Evolutionary conservation across 2,888 invertebrate genomes (phyloP), one percentile per base, ranked within the genome.

Genomic region (Allygus modestus): DNA sequence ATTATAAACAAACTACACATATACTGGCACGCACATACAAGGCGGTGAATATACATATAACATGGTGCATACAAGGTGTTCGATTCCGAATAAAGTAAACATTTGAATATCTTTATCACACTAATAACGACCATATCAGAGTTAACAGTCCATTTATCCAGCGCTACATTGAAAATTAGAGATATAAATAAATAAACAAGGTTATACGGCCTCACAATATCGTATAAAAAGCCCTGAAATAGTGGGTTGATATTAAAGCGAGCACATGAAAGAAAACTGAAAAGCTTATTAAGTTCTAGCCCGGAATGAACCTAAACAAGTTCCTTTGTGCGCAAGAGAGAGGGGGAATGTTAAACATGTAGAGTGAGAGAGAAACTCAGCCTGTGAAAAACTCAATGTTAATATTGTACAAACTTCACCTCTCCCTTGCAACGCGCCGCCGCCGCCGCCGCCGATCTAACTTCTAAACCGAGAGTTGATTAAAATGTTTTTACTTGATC

Each of bases 241-340:
- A 17, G 46, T 23, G 43, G 41, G 43, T 20, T 33, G 37, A 73
- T 73, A 73, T 73, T 69, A 33, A 73, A 73, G 26, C 0, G 73
- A 43, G 17, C 73, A 73, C 73, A 41, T 73, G 41, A 73, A 73
- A 73, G 46, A 51, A 73, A 77, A 77, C 77, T 46, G 77, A 41
- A 46, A 77, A 77, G 77, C 77, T 77, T 77, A 77, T 77, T 77
- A 77, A 28, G 77, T 51, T 28, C 77, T 51, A 77, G 51, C 37
- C n/a, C 28, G 77, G 77, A 77, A 77, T 77, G 77, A 77, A 77
- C 51, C 46, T 51, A 46, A 77, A 46, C 77, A 77, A 77, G 77
- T 77, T 77, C 46, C 51, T 77, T 77, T 77, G 77, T 77, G 77
- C 12, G 11, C 23, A 28, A 77, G 46, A 77, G 77, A 77, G 77